Conservation (phyloP, 2,113 vertebrate species). For the Calidris pygmaea region DNA sequence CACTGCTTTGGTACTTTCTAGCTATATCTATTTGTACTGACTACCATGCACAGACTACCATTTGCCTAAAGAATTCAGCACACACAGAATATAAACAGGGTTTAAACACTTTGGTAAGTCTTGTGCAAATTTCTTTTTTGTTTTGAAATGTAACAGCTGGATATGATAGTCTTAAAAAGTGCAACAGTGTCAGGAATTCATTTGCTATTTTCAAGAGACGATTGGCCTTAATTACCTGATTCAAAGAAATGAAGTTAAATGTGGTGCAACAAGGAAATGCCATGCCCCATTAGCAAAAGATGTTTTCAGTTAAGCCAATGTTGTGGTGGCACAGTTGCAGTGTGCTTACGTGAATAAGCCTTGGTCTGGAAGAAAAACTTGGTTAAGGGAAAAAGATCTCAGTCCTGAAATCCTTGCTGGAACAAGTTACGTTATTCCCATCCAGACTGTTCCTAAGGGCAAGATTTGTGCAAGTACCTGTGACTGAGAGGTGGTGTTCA, state of each 20-base stretch:
- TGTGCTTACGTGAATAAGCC: neutral
- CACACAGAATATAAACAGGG: neutral
- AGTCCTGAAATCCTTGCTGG: neutral
- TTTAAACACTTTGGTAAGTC: neutral
- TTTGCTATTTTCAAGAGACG: constrained; percentile 34
- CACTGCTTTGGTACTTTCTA: neutral
- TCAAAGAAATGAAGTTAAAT: constrained; percentile 6
- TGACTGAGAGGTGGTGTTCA: neutral
- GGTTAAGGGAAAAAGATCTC: neutral
- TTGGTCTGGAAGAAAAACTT: neutral
- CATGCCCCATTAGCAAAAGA: constrained; percentile 16
- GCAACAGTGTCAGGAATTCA: constrained; percentile 11
- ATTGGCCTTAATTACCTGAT: constrained; percentile 50
- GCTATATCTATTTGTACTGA: neutral
- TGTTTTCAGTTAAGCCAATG: constrained; percentile 42
- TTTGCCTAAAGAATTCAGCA: neutral
- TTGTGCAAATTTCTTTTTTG: neutral
- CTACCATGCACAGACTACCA: neutral
- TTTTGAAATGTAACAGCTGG: neutral
- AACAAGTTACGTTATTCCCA: neutral
- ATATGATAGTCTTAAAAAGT: neutral
- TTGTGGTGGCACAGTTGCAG: neutral
- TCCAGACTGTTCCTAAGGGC: neutral
- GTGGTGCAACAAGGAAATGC: constrained; percentile 47
- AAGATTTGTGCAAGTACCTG: neutral